These are phyloP conservation scores for Chiloscyllium plagiosum DNA, from an alignment of 2,113 vertebrate species.

Conservation along the genomic window DNA sequence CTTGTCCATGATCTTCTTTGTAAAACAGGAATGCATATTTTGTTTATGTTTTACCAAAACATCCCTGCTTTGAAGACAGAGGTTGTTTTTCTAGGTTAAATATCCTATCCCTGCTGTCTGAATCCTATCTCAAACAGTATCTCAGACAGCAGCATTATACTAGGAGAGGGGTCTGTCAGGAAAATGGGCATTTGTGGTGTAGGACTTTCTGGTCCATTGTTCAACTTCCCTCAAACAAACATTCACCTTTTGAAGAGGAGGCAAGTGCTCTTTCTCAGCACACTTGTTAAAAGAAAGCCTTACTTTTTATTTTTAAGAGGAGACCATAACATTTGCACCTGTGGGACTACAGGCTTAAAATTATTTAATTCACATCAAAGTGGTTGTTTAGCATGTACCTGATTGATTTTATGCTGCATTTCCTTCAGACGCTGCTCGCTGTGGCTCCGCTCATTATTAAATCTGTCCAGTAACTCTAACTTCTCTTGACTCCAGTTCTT, in stretches of 20 bases:
- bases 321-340: neutral
- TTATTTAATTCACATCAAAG: neutral
- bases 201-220: neutral
- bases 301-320: neutral
- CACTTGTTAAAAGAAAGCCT: neutral
- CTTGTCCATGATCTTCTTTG: neutral
- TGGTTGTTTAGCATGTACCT: constrained; percentile 53
- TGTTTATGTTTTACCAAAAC: neutral
- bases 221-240: neutral
- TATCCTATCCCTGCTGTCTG: neutral
- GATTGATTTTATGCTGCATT: constrained; percentile 68
- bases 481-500: constrained; percentile 94
- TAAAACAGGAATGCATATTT: neutral
- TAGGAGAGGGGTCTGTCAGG: neutral
- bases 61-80: neutral
- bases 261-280: neutral
- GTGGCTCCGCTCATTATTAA: constrained; percentile 81
- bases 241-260: neutral
- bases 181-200: neutral
- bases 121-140: neutral
- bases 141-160: neutral
- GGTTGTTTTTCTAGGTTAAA: neutral
- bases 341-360: neutral
- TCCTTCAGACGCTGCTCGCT: constrained; percentile 81
- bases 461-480: constrained; percentile 79